Evolutionary conservation across 2,888 invertebrate species (phyloP).

Genomic region (Lysandra coridon): DNA sequence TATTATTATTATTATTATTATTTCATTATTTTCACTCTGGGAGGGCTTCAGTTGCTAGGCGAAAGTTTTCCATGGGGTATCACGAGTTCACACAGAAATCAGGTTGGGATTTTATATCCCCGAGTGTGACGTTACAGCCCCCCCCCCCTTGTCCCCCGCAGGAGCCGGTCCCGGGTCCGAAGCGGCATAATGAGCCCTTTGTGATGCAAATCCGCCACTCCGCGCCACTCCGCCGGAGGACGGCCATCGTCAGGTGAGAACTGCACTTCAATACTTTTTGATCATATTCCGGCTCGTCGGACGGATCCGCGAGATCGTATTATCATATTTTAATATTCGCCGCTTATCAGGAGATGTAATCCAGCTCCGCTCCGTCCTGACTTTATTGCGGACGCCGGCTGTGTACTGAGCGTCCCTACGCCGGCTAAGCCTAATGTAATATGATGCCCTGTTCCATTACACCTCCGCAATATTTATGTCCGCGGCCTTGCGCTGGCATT

Average conservation of each 20-base stretch:
- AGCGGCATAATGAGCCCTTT: not conserved
- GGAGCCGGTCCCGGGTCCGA: not conserved
- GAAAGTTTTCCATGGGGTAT: not conserved
- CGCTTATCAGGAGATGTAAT: not conserved
- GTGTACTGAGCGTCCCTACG: not conserved
- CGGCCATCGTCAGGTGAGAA: constrained; percentile 19
- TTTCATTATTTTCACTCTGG: too few relatives aligned
- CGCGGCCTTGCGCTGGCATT: not conserved
- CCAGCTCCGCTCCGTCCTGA: not conserved
- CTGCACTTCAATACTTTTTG: constrained; percentile 13
- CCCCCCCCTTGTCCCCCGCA: not conserved
- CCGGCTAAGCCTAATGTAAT: constrained; percentile 1
- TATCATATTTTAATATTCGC: not conserved
- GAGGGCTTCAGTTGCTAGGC: not conserved
- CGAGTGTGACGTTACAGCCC: not conserved
- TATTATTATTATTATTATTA: too few relatives aligned
- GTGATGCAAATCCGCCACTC: constrained; percentile 12
- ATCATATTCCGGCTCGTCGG: not conserved
- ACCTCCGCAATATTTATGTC: constrained; percentile 13
- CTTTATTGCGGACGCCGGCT: not conserved
- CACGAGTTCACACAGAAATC: not conserved
- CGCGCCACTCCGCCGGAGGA: not conserved
- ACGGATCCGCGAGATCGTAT: not conserved
- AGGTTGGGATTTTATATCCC: not conserved
- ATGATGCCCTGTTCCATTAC: constrained; percentile 16